Evolutionary conservation across 2,888 invertebrate species (phyloP).

Genomic region (Volucella bombylans): DNA sequence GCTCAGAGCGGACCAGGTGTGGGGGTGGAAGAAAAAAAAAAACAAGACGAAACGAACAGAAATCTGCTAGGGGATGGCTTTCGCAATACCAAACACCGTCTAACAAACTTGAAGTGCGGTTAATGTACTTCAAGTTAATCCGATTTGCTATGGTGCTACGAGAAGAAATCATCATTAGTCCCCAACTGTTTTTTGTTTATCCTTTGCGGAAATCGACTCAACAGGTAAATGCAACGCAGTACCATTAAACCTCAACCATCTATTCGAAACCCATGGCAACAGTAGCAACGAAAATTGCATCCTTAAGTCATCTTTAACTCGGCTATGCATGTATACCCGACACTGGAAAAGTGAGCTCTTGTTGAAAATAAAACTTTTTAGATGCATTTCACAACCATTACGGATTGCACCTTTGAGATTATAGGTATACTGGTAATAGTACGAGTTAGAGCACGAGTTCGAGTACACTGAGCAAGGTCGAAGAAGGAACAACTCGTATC

Average conservation of each 20-base stretch:
- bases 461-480: background rate
- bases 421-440: background rate
- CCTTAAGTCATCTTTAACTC: constrained; percentile 46
- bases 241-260: background rate
- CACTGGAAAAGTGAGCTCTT: constrained; percentile 44
- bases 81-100: constrained; percentile 11
- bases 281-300: constrained; percentile 41
- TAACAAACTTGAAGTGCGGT: constrained; percentile 39
- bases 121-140: constrained; percentile 72
- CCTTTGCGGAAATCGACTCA: constrained; percentile 72
- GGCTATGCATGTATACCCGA: background rate
- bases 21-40: background rate
- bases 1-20: constrained; percentile 8
- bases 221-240: constrained; percentile 52
- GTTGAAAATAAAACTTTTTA: constrained; percentile 70
- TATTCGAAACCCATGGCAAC: background rate
- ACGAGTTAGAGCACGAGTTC: no score
- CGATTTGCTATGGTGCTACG: constrained; percentile 66
- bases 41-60: background rate
- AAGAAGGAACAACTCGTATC: constrained; percentile 1
- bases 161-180: constrained; percentile 72
- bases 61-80: background rate
- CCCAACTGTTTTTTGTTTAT: constrained; percentile 69
- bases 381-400: constrained; percentile 69
- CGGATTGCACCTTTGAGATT: constrained; percentile 70